phyloP scores from a whole-genome alignment of 2,797 vertebrate genomes.

The Iguana delicatissima region DNA sequence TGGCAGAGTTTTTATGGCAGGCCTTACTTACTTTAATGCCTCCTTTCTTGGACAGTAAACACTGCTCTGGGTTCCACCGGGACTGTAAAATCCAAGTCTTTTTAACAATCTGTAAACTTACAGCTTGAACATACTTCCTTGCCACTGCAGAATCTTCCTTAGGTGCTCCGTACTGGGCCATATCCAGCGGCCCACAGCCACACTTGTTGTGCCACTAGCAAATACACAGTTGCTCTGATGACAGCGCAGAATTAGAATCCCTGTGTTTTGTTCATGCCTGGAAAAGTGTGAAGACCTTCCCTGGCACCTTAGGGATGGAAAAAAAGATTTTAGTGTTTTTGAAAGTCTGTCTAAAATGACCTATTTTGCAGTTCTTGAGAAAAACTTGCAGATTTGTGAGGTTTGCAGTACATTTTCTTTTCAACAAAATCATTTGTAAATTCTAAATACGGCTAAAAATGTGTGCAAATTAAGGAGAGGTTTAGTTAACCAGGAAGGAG shows the following conservation, averaged over 20 bases:
- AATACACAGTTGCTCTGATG: background rate
- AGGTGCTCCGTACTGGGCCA: background rate
- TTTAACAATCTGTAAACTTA: background rate
- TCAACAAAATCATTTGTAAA: too few species aligned
- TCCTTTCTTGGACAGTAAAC: too few species aligned
- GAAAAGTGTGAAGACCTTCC: background rate
- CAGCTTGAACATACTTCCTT: background rate
- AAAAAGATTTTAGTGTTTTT: too few species aligned
- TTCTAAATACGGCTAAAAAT: too few species aligned
- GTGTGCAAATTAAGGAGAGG: too few species aligned
- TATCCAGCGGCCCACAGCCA: background rate
- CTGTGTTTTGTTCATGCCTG: background rate
- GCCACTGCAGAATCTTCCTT: background rate
- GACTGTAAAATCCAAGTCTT: background rate
- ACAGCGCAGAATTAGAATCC: background rate
- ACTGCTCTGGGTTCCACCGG: background rate
- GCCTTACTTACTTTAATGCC: too few species aligned
- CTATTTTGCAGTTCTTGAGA: too few species aligned
- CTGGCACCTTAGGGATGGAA: background rate
- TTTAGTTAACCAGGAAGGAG: background rate
- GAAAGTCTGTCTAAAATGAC: too few species aligned
- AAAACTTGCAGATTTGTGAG: too few species aligned
- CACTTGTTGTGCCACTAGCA: background rate
- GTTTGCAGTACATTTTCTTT: too few species aligned
- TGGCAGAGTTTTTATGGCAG: too few species aligned